phyloP scores from a whole-genome alignment of 1,140 invertebrate species.

The Mercenaria mercenaria region DNA sequence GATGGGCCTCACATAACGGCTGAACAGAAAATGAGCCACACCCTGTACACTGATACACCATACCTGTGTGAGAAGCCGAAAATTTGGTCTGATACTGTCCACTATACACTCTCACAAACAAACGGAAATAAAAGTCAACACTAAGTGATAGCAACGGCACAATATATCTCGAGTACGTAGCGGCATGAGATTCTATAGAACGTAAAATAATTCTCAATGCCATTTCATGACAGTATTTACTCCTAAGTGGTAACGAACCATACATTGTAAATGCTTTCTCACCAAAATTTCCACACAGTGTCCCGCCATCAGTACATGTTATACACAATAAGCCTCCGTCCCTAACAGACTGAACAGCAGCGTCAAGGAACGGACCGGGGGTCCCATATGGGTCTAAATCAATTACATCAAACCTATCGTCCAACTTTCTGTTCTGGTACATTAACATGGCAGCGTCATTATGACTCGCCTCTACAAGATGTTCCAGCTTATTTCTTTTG shows the following conservation, averaged over 20 bases:
- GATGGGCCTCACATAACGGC: slow-evolving; percentile 89
- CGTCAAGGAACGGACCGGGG: slow-evolving; percentile 96
- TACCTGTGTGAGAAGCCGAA: slow-evolving; percentile 91
- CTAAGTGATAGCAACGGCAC: slow-evolving; percentile 96
- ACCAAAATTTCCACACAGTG: slow-evolving; percentile 97
- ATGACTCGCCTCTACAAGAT: slow-evolving; percentile 89
- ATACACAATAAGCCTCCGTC: slow-evolving; percentile 91
- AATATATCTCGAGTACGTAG: slow-evolving; percentile 96
- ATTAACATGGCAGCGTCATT: slow-evolving; percentile 84
- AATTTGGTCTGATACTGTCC: slow-evolving; percentile 94
- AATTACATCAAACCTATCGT: slow-evolving; percentile 94
- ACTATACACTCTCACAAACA: slow-evolving; percentile 95
- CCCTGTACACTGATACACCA: slow-evolving; percentile 95
- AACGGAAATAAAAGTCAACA: slow-evolving; percentile 98
- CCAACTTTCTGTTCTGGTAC: slow-evolving; percentile 89
- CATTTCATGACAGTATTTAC: slow-evolving; percentile 98
- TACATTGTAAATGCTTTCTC: slow-evolving; percentile 98
- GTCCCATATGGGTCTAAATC: slow-evolving; percentile 99
- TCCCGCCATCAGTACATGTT: slow-evolving; percentile 99
- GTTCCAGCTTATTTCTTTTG: slow-evolving; percentile 91
- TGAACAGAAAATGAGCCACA: slow-evolving; percentile 94
- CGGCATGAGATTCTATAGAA: slow-evolving; percentile 96
- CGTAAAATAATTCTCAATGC: slow-evolving; percentile 97
- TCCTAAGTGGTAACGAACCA: slow-evolving; percentile 94
- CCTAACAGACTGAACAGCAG: slow-evolving; percentile 90